These are phyloP conservation scores for Gallinago nigripennis DNA, from an alignment of 2,797 vertebrate genomes.

Conservation along the genomic window DNA sequence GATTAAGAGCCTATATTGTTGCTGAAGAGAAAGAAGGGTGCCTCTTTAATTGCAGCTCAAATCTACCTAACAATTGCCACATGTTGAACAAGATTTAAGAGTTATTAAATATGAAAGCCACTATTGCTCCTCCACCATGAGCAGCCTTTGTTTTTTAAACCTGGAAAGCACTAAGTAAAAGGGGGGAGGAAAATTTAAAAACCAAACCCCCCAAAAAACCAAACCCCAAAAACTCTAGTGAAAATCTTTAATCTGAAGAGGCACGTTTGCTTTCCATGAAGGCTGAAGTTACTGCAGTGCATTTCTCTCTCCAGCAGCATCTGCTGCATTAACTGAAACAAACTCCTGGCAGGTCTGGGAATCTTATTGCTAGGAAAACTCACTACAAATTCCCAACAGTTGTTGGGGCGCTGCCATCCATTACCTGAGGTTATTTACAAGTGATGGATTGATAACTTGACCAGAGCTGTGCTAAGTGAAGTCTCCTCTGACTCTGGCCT, in stretches of 20 bases:
- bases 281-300: not conserved
- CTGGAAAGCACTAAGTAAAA: constrained; percentile 47
- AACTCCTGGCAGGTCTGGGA: not conserved
- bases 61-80: constrained; percentile 83
- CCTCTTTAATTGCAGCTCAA: constrained; percentile 79
- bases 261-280: not conserved
- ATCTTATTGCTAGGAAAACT: not conserved
- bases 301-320: not conserved
- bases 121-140: constrained; percentile 56
- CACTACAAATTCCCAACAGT: not conserved
- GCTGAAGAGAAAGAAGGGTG: constrained; percentile 73
- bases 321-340: not conserved
- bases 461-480: not conserved
- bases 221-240: no score
- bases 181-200: not conserved
- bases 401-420: not conserved
- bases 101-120: constrained; percentile 79
- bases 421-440: not conserved
- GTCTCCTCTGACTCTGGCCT: not conserved
- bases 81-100: constrained; percentile 77
- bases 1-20: constrained; percentile 77
- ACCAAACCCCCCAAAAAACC: not conserved
- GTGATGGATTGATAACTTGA: not conserved
- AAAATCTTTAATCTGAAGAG: not conserved
- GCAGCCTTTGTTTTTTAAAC: constrained; percentile 72